These are phyloP conservation scores for Ivindomyrus marchei DNA, from an alignment of 2,113 vertebrate species.

Conservation along the genomic window DNA sequence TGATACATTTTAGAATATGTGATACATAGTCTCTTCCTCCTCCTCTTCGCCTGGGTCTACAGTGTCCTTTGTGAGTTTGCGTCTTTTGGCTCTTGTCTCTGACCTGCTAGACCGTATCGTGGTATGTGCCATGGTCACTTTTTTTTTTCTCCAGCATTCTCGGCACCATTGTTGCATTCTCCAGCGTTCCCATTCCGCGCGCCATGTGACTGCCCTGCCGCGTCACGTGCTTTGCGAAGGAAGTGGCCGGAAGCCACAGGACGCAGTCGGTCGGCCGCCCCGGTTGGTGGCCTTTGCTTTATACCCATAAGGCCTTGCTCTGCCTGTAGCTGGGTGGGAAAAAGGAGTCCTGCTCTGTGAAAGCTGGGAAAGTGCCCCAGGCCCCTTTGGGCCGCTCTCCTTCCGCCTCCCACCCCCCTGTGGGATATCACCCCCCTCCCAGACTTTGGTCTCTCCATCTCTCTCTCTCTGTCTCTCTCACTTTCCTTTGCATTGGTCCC, in stretches of 20 bases:
- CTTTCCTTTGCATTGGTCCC: not conserved
- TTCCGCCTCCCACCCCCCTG: not conserved
- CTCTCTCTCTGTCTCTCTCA: not conserved
- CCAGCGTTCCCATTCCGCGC: not conserved
- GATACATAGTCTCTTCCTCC: not conserved
- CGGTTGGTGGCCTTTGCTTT: not conserved
- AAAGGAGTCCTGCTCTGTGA: not conserved
- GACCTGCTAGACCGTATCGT: not conserved
- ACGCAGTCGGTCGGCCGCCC: not conserved
- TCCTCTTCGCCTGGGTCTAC: not conserved
- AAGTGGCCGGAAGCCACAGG: not conserved
- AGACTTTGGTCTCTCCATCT: not conserved
- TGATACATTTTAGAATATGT: not conserved
- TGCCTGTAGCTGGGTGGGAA: not conserved
- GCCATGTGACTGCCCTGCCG: not conserved
- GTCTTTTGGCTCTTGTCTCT: not conserved
- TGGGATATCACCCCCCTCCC: not conserved
- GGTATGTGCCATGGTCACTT: not conserved
- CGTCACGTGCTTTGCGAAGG: not conserved
- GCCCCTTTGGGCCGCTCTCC: not conserved
- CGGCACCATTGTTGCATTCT: not conserved
- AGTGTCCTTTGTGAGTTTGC: not conserved
- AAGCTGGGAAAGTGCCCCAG: slow-evolving; percentile 4
- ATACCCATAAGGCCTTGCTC: not conserved
- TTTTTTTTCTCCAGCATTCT: not conserved